phyloP scores from a whole-genome alignment of 1,140 invertebrate species.

The Zaprionus nigranus region DNA sequence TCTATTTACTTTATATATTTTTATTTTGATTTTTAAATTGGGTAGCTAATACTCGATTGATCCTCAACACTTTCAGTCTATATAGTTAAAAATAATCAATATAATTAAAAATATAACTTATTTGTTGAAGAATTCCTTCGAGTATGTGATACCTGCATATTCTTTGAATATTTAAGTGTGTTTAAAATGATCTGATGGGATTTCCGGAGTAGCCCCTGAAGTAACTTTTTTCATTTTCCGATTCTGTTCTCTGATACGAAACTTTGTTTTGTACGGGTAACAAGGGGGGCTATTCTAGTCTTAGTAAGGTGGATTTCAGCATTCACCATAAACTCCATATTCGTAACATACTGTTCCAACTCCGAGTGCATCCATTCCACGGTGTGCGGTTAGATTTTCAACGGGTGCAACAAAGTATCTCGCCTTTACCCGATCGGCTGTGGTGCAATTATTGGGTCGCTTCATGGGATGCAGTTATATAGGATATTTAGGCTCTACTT shows the following conservation, averaged over 20 bases:
- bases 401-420: slow-evolving; percentile 48
- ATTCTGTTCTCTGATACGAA: neutral
- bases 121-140: neutral
- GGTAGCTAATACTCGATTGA: neutral
- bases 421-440: slow-evolving; percentile 49
- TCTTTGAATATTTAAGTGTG: neutral
- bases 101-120: neutral
- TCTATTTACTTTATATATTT: neutral
- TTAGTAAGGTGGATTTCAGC: neutral
- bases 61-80: neutral
- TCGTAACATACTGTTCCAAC: neutral
- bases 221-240: neutral
- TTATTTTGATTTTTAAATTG: neutral
- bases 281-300: neutral
- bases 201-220: neutral
- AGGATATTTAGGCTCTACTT: slow-evolving; percentile 43
- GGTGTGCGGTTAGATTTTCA: slow-evolving; percentile 40
- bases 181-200: neutral
- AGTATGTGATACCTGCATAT: neutral
- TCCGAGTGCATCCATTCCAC: too few species aligned
- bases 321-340: neutral
- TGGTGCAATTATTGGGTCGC: slow-evolving; percentile 51
- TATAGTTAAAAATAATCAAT: neutral
- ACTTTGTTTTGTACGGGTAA: neutral
- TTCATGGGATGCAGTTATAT: slow-evolving; percentile 29